Evolutionary conservation across 2,888 invertebrate genomes (phyloP).

Genomic region (Pheosia gnoma): DNA sequence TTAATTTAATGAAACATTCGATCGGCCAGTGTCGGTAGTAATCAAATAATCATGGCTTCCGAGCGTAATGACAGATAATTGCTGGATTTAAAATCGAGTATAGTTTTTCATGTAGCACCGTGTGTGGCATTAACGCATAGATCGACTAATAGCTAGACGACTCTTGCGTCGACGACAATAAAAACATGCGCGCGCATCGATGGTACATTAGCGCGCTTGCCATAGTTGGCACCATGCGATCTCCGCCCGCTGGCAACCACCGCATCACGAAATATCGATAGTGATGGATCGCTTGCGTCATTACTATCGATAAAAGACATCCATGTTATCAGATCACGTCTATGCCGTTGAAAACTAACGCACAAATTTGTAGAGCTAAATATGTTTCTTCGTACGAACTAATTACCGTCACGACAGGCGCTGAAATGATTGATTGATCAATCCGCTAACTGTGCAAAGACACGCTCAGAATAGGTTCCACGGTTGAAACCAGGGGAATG

Average conservation of each 20-base stretch:
- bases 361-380: conserved; percentile 17
- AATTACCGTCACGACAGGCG: conserved; percentile 39
- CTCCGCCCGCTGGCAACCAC: conserved; percentile 72
- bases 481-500: conserved; percentile 29
- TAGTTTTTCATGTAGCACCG: conserved; percentile 39
- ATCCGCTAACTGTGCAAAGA: conserved; percentile 31
- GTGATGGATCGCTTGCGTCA: conserved; percentile 57
- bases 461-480: conserved; percentile 33
- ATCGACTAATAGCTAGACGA: conserved; percentile 63
- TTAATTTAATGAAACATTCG: conserved; percentile 12
- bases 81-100: conserved; percentile 15
- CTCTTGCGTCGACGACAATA: conserved; percentile 65
- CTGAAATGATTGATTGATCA: conserved; percentile 40
- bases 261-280: conserved; percentile 62
- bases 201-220: conserved; percentile 81
- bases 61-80: conserved; percentile 18
- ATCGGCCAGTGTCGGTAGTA: conserved; percentile 6
- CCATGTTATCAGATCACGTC: conserved; percentile 8
- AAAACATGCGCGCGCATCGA: conserved; percentile 67
- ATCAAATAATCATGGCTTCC: conserved; percentile 19
- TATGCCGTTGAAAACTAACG: conserved; percentile 19
- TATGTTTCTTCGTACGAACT: conserved; percentile 23
- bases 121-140: conserved; percentile 62
- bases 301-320: conserved; percentile 52
- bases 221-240: conserved; percentile 78